phyloP scores from a whole-genome alignment of 2,888 invertebrate genomes.

The Sicus ferrugineus region DNA sequence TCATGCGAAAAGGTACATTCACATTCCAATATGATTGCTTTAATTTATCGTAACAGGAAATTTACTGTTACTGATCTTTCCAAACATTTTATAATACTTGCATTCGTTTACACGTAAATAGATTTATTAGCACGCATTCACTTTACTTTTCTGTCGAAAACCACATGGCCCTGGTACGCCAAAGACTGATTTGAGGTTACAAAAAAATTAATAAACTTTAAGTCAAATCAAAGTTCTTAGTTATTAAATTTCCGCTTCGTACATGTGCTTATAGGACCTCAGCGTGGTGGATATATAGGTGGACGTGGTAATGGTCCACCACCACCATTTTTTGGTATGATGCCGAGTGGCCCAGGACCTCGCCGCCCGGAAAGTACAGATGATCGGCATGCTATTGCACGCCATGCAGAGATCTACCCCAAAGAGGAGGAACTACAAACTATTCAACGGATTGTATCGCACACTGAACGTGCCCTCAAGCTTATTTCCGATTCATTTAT shows the following conservation, averaged over 20 bases:
- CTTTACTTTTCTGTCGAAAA: too few relatives aligned
- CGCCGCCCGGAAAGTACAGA: conserved; percentile 92
- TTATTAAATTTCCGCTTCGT: too few relatives aligned
- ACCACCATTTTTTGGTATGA: conserved; percentile 68
- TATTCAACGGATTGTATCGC: conserved; percentile 91
- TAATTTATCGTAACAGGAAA: too few relatives aligned
- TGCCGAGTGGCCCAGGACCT: conserved; percentile 65
- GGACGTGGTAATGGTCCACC: conserved; percentile 65
- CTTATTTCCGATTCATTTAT: conserved; percentile 90
- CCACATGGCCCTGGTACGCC: too few relatives aligned
- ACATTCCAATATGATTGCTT: too few relatives aligned
- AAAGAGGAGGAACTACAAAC: conserved; percentile 86
- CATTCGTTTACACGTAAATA: too few relatives aligned
- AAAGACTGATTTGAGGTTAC: background rate
- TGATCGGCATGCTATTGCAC: conserved; percentile 92
- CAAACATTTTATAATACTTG: background rate
- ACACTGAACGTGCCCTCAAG: conserved; percentile 93
- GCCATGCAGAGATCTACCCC: conserved; percentile 94
- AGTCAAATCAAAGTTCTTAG: too few relatives aligned
- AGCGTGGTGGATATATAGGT: conserved; percentile 48
- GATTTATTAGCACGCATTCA: too few relatives aligned
- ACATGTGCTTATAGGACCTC: conserved; percentile 47
- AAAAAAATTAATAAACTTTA: too few relatives aligned
- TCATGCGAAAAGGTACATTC: too few relatives aligned
- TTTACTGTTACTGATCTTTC: too few relatives aligned